phyloP scores from a whole-genome alignment of 1,140 invertebrate genomes.

The Leucophenga varia region DNA sequence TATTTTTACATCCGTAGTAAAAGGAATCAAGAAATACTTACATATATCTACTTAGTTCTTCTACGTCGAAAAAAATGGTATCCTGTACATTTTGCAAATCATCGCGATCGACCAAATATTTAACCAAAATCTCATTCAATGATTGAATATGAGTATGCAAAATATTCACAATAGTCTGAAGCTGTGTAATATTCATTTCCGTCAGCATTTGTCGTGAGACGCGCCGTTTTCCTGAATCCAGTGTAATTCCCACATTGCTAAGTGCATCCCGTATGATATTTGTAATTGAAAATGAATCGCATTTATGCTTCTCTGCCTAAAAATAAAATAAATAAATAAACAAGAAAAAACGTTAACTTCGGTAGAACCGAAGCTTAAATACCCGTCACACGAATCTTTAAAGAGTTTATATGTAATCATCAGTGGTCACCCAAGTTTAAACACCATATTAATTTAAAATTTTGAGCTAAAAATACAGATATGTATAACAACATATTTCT shows the following conservation, averaged over 20 bases:
- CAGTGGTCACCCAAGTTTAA: too few species aligned
- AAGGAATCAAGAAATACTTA: too few species aligned
- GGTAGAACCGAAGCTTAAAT: too few species aligned
- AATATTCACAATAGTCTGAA: constrained; percentile 91
- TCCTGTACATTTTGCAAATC: constrained; percentile 97
- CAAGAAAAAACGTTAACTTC: too few species aligned
- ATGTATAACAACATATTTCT: too few species aligned
- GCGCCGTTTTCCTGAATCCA: constrained; percentile 77
- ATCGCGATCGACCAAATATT: constrained; percentile 83
- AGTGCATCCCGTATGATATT: constrained; percentile 78
- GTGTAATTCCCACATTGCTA: constrained; percentile 79
- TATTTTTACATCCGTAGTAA: too few species aligned
- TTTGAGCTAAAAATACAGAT: too few species aligned
- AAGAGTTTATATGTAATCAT: too few species aligned
- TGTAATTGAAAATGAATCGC: constrained; percentile 81
- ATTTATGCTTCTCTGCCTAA: constrained; percentile 72
- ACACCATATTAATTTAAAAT: too few species aligned
- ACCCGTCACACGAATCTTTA: too few species aligned
- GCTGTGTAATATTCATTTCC: constrained; percentile 91
- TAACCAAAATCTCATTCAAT: constrained; percentile 85
- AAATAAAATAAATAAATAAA: constrained; percentile 18
- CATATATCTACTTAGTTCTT: constrained; percentile 91
- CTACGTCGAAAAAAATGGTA: constrained; percentile 95
- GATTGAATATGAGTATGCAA: constrained; percentile 90
- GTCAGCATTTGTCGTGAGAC: constrained; percentile 81